These are phyloP conservation scores for Oxytorus armatus DNA, from an alignment of 2,888 invertebrate genomes.

Conservation along the genomic window DNA sequence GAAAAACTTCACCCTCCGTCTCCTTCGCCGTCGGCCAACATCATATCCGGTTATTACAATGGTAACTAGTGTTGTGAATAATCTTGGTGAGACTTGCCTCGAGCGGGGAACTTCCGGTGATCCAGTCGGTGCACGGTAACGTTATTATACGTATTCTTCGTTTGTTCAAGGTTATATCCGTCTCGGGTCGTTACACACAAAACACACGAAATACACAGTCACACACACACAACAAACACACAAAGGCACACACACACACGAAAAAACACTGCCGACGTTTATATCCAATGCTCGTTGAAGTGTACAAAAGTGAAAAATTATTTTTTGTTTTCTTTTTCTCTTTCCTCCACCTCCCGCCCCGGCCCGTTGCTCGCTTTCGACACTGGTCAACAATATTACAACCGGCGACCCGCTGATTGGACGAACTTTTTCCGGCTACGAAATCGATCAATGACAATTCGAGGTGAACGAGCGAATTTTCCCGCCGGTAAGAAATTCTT, in stretches of 20 bases:
- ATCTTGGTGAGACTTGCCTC: constrained; percentile 59
- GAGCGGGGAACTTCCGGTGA: constrained; percentile 66
- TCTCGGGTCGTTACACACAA: constrained; percentile 31
- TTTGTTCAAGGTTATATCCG: constrained; percentile 62
- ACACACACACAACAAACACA: constrained; percentile 20
- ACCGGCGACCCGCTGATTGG: too few species aligned
- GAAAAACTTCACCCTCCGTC: not conserved
- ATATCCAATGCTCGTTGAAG: constrained; percentile 45
- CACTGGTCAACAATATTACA: constrained; percentile 41
- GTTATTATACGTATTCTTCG: constrained; percentile 43
- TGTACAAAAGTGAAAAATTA: constrained; percentile 27
- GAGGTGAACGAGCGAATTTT: too few species aligned
- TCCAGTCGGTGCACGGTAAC: constrained; percentile 47
- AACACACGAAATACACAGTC: constrained; percentile 19
- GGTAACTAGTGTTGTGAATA: constrained; percentile 47
- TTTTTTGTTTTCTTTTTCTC: too few species aligned
- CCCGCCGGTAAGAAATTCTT: too few species aligned
- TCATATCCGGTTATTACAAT: constrained; percentile 48
- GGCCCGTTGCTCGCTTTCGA: too few species aligned
- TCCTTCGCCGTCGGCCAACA: not conserved
- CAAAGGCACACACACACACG: not conserved
- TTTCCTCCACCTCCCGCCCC: too few species aligned
- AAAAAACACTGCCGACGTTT: constrained; percentile 46
- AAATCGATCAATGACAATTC: too few species aligned
- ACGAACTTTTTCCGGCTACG: too few species aligned